Percentiles rank a stretch among this genome's conserved stretches.
These are phyloP conservation scores for Candidula unifasciata DNA, from an alignment of 2,888 invertebrate genomes.

Conservation along the genomic window DNA sequence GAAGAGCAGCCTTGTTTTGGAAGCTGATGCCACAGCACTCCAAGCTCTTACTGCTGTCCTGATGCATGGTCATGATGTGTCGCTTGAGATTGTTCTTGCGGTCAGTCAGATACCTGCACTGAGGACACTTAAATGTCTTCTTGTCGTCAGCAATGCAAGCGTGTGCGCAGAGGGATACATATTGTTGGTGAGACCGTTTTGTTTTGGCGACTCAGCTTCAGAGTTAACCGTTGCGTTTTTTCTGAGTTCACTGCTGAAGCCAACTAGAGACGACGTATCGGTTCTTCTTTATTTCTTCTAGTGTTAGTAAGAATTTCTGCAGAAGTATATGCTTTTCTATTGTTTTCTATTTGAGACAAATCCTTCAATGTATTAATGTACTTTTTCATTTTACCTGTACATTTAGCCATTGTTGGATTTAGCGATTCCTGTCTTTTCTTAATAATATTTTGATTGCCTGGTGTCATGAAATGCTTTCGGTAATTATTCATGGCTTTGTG, in stretches of 20 bases:
- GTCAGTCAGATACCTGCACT: slow-evolving; percentile 76
- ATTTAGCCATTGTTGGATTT: not conserved
- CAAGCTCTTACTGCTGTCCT: slow-evolving; percentile 67
- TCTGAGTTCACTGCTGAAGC: too few relatives aligned
- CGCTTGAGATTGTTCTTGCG: slow-evolving; percentile 78
- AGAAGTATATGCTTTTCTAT: not conserved
- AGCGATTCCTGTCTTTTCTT: not conserved
- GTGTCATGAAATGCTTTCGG: not conserved
- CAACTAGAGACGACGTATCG: too few relatives aligned
- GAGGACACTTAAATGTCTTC: slow-evolving; percentile 66
- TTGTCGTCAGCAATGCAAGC: slow-evolving; percentile 19
- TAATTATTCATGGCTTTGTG: not conserved
- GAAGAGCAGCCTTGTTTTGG: slow-evolving; percentile 76
- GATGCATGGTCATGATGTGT: slow-evolving; percentile 78
- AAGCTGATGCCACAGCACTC: slow-evolving; percentile 77
- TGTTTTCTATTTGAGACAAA: not conserved
- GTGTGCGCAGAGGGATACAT: not conserved
- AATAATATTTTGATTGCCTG: not conserved
- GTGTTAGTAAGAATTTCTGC: not conserved
- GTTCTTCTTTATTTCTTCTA: too few relatives aligned
- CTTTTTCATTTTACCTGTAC: not conserved
- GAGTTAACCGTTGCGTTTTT: too few relatives aligned
- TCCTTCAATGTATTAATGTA: not conserved
- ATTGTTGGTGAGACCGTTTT: not conserved
- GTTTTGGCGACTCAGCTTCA: not conserved